Base-by-base conservation (phyloP, 2,888 invertebrate species). In the Tetramorium bicarinatum region DNA sequence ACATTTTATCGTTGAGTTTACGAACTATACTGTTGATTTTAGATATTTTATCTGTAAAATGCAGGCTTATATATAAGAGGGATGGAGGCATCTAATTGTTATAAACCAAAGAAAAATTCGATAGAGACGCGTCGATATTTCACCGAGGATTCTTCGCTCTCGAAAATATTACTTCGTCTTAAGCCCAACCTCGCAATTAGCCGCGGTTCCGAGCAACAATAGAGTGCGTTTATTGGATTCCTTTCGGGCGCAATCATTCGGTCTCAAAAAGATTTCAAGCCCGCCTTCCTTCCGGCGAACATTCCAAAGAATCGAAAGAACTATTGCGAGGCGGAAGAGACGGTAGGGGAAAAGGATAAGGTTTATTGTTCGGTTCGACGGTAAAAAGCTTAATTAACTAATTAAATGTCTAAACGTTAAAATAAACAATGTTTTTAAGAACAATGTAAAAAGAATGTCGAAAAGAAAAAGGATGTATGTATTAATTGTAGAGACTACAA, bases 141-240 rank as follows among this genome's bases (percentile, higher is more conserved):
- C 25, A 59, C 18, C 47, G 25, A 80, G 25, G 21, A 72, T 72
- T 59, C 47, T 72, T 72, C 13, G 56, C 41, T 72, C 72, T 59
- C 34, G 38, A 79, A 71, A 80, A 80, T 80, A 80, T 80, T 80
- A 80, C 79, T 47, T 72, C 34, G 72, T 8, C 56, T 71, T 72
- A 72, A 80, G 71, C 44, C 79, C 79, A 71, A 79, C 64, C 13
- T 81, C 25, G 86, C 88, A 88, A 89, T 89, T 89, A 89, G 89
- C 84, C 83, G 76, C 69, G 64, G 76, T 74, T 75, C 3, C 47
- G 61, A 64, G 83, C 72, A 85, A 87, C 89, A 88, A 90, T 86
- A 77, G 87, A 83, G 84, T 88, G 85, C 88, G 81, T 87, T 89
- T 89, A 88, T 88, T 87, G 86, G 88, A 89, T 90, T 87, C 86